These are phyloP conservation scores for Bos taurus DNA, from an alignment of 2,113 vertebrate genomes.

Conservation along the genomic window ARS-UCD2.0 NC_037328.1:2744001-2744500, in stretches of 20 bases:
- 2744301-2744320: not conserved
- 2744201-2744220: not conserved
- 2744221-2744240: not conserved
- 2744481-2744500: not conserved
- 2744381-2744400: not conserved
- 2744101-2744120: not conserved
- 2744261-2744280: not conserved
- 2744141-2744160: not conserved
- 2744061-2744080: not conserved
- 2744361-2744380: not conserved
- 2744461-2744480: not conserved
- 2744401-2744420: not conserved
- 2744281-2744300: rapidly evolving
- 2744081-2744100: not conserved
- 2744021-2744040: not conserved
- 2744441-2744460: not conserved
- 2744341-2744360: not conserved
- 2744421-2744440: not conserved
- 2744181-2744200: not conserved
- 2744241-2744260: not conserved
- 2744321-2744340: not conserved
- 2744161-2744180: not conserved
- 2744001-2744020: not conserved
- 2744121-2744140: not conserved
- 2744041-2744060: not conserved